Base-by-base conservation (phyloP, 2,888 invertebrate genomes). In the Microctonus hyperodae region DNA sequence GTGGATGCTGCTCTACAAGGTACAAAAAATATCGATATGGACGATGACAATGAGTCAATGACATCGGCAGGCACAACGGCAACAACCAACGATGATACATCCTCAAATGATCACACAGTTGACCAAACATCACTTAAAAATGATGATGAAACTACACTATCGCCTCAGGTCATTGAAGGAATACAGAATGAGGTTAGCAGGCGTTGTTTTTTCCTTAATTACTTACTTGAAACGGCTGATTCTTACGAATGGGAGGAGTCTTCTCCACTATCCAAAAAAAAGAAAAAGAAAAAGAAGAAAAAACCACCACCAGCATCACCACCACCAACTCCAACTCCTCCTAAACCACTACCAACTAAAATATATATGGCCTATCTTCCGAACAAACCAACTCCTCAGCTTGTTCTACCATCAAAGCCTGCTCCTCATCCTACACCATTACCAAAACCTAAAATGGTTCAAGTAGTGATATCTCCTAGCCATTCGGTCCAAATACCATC, bases 121-220 rank as follows among this genome's bases (percentile, higher is more conserved):
- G 44, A 44, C 16, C 1, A 5, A 5, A 16, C 44, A 20, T 25
- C 22, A 13, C 22, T 50, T 3, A 16, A 16, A 25, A 16, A 7
- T 37, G 22, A 48, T 25, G 22, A 25, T 51, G 10, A 11, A 0
- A 20, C 13, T 20, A 20, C 6, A 23, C 22, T 10, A 16, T 11
- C 11, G 11, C 23, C 35, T 28, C 6, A 7, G 33, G n/a, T 28
- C 4, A n/a, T 23, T 22, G 23, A 51, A 5, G 20, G 37, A 7
- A 25, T 62, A 44, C 23, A 48, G n/a, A 57, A 48, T 51, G 64
- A 64, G 64, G 64, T 64, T 58, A 64, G 58, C 57, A 57, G 57
- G 35, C 64, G 64, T 50, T 57, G 64, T 50, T 58, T 64, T 7
- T 23, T 64, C 16, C 20, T 58, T 23, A 22, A 31, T n/a, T 16